phyloP scores from a whole-genome alignment of 2,113 vertebrate species.

The Lutjanus erythropterus region DNA sequence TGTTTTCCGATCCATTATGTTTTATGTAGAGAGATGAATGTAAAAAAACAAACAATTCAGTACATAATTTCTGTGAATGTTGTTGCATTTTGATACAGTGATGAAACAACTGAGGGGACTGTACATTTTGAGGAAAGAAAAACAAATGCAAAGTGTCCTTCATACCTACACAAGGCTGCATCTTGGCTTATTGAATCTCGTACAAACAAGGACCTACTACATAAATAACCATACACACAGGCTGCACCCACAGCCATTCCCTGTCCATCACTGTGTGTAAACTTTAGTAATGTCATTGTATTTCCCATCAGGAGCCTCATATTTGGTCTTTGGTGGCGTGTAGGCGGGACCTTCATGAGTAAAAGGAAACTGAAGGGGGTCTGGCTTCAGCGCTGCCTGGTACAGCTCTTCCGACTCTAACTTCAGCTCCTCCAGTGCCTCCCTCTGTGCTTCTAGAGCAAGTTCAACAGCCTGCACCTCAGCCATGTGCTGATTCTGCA shows the following conservation, averaged over 20 bases:
- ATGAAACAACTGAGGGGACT: neutral
- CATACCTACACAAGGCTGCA: neutral
- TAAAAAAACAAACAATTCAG: neutral
- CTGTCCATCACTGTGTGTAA: conserved; percentile 86
- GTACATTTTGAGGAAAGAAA: neutral
- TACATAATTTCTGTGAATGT: neutral
- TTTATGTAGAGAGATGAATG: conserved; percentile 8
- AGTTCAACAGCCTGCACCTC: conserved; percentile 84
- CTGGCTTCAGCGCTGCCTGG: conserved; percentile 87
- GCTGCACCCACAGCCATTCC: neutral
- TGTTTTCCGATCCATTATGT: neutral
- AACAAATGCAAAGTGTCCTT: neutral
- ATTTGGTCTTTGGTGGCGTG: conserved; percentile 86
- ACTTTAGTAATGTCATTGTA: conserved; percentile 90
- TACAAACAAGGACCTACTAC: neutral
- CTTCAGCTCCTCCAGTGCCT: conserved; percentile 90
- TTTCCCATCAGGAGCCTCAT: conserved; percentile 93
- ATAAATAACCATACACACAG: conserved; percentile 3
- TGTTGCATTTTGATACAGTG: conserved; percentile 22
- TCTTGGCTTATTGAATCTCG: conserved; percentile 8
- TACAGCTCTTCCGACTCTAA: conserved; percentile 90
- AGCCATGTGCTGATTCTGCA: conserved; percentile 84
- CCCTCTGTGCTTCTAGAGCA: conserved; percentile 87
- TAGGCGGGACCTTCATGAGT: conserved; percentile 87
- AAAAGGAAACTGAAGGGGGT: conserved; percentile 88